A percentile compares a stretch with the other conserved stretches of the same genome.
These are phyloP conservation scores for Sitodiplosis mosellana DNA, from an alignment of 1,140 invertebrate genomes.

Conservation along the genomic window DNA sequence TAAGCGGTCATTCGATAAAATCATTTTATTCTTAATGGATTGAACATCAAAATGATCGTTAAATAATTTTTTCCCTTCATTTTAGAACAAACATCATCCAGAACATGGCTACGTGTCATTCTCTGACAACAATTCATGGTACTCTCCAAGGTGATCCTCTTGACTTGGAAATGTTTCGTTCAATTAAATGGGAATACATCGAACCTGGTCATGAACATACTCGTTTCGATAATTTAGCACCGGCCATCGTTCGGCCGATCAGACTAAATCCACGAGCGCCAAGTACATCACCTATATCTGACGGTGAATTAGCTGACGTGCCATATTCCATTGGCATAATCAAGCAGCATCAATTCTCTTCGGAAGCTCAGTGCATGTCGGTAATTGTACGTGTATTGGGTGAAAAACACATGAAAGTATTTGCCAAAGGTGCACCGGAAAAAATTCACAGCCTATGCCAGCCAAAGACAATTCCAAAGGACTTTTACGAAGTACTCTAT, in stretches of 20 bases:
- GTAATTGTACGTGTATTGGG: slow-evolving; percentile 66
- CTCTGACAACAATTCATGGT: slow-evolving; percentile 60
- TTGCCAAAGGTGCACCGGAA: slow-evolving; percentile 83
- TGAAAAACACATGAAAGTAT: slow-evolving; percentile 62
- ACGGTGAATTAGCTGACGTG: neutral
- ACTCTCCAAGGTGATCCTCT: slow-evolving; percentile 63
- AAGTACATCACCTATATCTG: neutral
- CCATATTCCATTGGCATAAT: slow-evolving; percentile 50
- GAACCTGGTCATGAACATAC: slow-evolving; percentile 74
- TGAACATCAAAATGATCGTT: slow-evolving; percentile 6
- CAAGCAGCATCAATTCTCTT: slow-evolving; percentile 80
- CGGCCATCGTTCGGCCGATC: slow-evolving; percentile 61
- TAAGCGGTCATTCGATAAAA: too few species aligned
- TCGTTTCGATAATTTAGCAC: slow-evolving; percentile 72
- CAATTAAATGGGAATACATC: slow-evolving; percentile 58
- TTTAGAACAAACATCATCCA: slow-evolving; percentile 29
- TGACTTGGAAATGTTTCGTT: slow-evolving; percentile 77
- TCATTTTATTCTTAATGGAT: too few species aligned
- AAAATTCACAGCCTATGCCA: slow-evolving; percentile 45
- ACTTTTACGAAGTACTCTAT: slow-evolving; percentile 54
- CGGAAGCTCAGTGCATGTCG: slow-evolving; percentile 75
- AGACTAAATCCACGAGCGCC: slow-evolving; percentile 17
- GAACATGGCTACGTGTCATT: slow-evolving; percentile 63
- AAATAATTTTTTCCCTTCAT: slow-evolving; percentile 27
- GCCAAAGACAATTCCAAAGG: slow-evolving; percentile 32